A percentile compares a stretch with the other conserved stretches of the same genome.
Evolutionary conservation across 1,140 invertebrate genomes (phyloP).

Genomic region (Eriocheir sinensis): DNA sequence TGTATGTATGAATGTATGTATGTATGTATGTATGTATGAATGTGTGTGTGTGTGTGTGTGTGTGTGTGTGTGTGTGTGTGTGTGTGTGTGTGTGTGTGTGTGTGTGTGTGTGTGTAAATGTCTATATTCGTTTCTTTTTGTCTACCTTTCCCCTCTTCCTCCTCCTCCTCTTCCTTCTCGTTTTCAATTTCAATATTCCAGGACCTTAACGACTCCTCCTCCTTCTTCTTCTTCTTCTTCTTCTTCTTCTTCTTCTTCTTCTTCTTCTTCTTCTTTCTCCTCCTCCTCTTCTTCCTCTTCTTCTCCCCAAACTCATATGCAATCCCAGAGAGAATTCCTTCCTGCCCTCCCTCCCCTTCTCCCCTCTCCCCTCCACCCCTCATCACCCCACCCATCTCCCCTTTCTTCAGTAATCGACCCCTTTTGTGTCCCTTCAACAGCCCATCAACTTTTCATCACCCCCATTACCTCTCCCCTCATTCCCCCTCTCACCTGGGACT

Average conservation of each 20-base stretch:
- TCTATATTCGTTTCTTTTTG: too few species aligned
- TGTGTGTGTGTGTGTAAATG: neutral
- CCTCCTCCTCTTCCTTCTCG: too few species aligned
- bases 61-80: conserved; percentile 22
- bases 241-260: too few species aligned
- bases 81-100: conserved; percentile 22
- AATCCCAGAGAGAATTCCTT: neutral
- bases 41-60: neutral
- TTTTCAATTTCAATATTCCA: neutral
- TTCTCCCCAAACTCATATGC: neutral
- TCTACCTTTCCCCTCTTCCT: too few species aligned
- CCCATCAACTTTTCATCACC: neutral
- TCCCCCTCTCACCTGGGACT: too few species aligned
- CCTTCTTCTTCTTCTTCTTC: too few species aligned
- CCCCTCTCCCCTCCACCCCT: neutral
- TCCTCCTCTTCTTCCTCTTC: neutral
- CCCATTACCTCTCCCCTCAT: too few species aligned
- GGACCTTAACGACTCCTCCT: neutral
- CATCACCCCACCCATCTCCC: neutral
- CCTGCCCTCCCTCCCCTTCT: neutral
- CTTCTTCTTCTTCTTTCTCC: neutral
- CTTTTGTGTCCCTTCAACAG: neutral
- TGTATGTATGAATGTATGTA: neutral
- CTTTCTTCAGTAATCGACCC: neutral
- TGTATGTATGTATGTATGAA: neutral